These are phyloP conservation scores for Papilio machaon DNA, from an alignment of 1,140 invertebrate genomes.

Conservation along the genomic window DNA sequence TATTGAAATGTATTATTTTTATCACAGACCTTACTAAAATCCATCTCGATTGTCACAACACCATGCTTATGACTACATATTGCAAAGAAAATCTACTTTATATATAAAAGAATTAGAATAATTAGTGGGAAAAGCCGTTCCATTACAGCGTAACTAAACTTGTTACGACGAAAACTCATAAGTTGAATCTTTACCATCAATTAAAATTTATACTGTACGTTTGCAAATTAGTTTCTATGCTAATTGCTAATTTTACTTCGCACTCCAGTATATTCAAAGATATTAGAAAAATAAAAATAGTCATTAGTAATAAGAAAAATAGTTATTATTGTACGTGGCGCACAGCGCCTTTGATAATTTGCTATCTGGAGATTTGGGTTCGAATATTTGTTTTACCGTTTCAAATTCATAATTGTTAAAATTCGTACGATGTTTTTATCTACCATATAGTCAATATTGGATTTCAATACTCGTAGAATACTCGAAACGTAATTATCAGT, in stretches of 20 bases:
- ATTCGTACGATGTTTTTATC: no score
- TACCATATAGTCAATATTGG: no score
- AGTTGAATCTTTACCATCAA: slow-evolving; percentile 32
- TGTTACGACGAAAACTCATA: slow-evolving; percentile 25
- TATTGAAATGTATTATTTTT: background rate
- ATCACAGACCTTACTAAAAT: slow-evolving; percentile 27
- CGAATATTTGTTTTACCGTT: background rate
- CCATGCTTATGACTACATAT: slow-evolving; percentile 27
- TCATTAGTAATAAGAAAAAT: background rate
- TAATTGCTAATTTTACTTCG: slow-evolving; percentile 37
- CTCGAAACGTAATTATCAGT: no score
- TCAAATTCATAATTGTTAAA: background rate
- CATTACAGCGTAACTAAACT: slow-evolving; percentile 27
- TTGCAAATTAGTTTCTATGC: slow-evolving; percentile 22
- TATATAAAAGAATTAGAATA: slow-evolving; percentile 33
- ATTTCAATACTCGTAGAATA: no score
- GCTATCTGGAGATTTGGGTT: background rate
- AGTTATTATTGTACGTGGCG: no score
- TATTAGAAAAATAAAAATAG: background rate
- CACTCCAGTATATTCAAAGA: background rate
- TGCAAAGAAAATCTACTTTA: background rate
- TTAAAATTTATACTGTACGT: slow-evolving; percentile 26
- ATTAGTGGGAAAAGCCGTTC: slow-evolving; percentile 29
- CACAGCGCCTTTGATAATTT: no score
- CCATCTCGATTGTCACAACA: slow-evolving; percentile 29